These are phyloP conservation scores for Odontocolon sp. DNA, from an alignment of 2,888 invertebrate species.

Conservation along the genomic window DNA sequence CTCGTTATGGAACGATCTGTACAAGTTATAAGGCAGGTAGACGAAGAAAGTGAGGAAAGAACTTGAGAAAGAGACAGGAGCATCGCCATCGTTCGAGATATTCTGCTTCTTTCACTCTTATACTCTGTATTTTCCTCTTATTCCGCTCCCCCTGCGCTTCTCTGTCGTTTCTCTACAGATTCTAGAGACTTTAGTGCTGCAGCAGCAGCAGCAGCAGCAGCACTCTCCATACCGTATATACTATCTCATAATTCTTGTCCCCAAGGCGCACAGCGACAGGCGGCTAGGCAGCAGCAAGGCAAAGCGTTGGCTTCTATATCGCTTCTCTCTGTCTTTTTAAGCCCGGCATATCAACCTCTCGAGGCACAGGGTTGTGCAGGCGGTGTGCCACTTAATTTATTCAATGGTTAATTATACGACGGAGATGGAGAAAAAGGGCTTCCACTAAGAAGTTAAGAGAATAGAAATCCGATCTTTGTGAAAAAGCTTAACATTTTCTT, in stretches of 20 bases:
- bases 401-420: conserved; percentile 30
- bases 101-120: neutral
- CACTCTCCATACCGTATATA: neutral
- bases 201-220: neutral
- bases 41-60: too few species aligned
- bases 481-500: neutral
- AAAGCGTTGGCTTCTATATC: conserved; percentile 21
- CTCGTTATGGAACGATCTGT: too few species aligned
- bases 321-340: conserved; percentile 23
- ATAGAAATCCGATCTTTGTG: neutral
- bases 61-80: too few species aligned
- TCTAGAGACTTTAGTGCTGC: neutral
- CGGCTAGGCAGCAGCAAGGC: conserved; percentile 19
- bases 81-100: too few species aligned
- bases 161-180: conserved; percentile 4
- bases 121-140: neutral
- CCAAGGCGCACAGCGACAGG: conserved; percentile 13
- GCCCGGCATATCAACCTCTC: conserved; percentile 24
- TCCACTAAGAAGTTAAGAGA: conserved; percentile 14
- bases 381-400: conserved; percentile 33
- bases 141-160: neutral
- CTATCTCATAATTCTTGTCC: conserved; percentile 38
- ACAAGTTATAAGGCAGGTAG: too few species aligned
- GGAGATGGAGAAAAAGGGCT: neutral
- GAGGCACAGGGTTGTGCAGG: neutral